Evolutionary conservation across 2,888 invertebrate species (phyloP).

Genomic region (Ernsta delagoae): DNA sequence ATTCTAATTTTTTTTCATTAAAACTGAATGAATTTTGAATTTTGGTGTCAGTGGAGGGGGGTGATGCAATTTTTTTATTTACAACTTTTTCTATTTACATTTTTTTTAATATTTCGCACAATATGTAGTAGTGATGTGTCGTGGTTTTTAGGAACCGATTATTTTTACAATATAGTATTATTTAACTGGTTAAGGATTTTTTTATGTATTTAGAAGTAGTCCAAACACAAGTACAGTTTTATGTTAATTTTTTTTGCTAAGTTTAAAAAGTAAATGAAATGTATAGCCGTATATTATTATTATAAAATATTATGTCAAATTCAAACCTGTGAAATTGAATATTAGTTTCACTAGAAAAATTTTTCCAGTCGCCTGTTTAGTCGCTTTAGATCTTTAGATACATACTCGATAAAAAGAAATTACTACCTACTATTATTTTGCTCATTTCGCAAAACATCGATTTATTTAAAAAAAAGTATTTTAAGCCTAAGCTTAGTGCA

Average conservation of each 20-base stretch:
- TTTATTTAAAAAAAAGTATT: constrained; percentile 50
- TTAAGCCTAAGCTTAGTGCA: constrained; percentile 44
- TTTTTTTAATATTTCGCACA: constrained; percentile 45
- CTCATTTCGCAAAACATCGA: constrained; percentile 78
- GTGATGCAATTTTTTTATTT: constrained; percentile 54
- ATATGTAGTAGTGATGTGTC: constrained; percentile 37
- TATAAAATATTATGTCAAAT: background rate
- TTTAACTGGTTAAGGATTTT: constrained; percentile 34
- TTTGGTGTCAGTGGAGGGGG: constrained; percentile 44
- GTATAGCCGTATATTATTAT: background rate
- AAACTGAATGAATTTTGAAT: constrained; percentile 38
- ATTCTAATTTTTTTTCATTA: constrained; percentile 43
- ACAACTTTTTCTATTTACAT: constrained; percentile 26
- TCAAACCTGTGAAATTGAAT: background rate
- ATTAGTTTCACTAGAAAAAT: background rate
- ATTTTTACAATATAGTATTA: constrained; percentile 36
- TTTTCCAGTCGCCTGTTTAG: constrained; percentile 21
- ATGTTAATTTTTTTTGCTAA: constrained; percentile 30
- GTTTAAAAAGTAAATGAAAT: constrained; percentile 12
- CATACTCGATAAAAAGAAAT: constrained; percentile 40
- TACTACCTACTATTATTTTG: constrained; percentile 48
- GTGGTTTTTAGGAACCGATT: constrained; percentile 34
- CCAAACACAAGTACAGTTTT: constrained; percentile 30
- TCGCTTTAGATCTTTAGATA: constrained; percentile 35
- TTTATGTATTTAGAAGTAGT: constrained; percentile 20